Percentiles rank a stretch among this genome's conserved stretches.
Conservation (phyloP, 2,797 vertebrate genomes). For the Staurois parvus region DNA sequence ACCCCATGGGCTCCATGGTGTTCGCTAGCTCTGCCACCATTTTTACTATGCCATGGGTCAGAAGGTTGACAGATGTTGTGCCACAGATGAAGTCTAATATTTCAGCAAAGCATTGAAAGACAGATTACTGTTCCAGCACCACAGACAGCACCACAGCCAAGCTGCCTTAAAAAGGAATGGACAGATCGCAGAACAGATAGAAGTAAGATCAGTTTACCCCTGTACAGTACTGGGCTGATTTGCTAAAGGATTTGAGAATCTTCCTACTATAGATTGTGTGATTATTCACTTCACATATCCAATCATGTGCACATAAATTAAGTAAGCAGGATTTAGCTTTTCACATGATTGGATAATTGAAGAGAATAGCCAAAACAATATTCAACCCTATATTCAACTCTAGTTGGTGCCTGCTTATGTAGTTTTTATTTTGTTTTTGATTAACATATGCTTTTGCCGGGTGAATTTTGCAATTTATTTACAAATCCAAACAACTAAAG, state of each 20-base stretch:
- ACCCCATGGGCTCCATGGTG: too few species aligned
- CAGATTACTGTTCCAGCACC: constrained; percentile 53
- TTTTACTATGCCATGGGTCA: background rate
- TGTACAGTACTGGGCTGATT: background rate
- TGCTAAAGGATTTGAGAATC: background rate
- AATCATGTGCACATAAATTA: background rate
- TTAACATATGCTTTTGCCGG: too few species aligned
- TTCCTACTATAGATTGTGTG: too few species aligned
- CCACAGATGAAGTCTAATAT: background rate
- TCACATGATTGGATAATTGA: background rate
- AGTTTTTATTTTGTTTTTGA: too few species aligned
- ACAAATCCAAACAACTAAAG: too few species aligned
- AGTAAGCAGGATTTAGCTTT: background rate
- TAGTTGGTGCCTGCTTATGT: background rate
- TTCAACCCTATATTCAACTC: too few species aligned
- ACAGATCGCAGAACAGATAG: constrained; percentile 46
- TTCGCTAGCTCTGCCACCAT: background rate
- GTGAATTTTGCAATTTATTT: too few species aligned
- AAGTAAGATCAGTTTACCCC: background rate
- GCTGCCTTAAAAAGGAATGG: constrained; percentile 39
- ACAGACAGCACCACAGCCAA: constrained; percentile 52
- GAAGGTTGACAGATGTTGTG: background rate
- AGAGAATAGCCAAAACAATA: background rate
- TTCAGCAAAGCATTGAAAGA: background rate
- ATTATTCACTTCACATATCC: background rate